Evolutionary conservation across 37 sponge, comb jelly and placozoan genomes (phyloP), one percentile per base, ranked within the genome.

Genomic region (Geodia barretti): DNA sequence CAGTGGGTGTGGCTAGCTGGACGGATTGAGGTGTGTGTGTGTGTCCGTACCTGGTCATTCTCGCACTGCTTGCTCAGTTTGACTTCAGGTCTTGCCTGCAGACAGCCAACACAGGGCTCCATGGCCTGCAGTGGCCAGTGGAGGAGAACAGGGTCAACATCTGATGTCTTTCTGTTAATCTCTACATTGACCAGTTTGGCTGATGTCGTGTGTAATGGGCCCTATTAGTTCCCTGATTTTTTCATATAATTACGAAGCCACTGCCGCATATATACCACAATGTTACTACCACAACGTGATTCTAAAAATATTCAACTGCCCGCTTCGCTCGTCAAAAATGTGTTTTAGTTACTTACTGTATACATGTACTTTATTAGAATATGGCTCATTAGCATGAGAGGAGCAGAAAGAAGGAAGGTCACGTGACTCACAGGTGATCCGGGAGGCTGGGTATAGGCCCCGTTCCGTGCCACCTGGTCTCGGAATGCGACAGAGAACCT

Each of bases 81-180:
- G 28, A 96, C 89, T 31, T 96, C 83, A 19, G 96, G 80, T 63
- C 64, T 41, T 21, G 28, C 64, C 38, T 86, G 87, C 60, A 93
- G 65, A 90, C 99, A 98, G 14, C 99, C 99, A 21, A 98, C 68
- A 82, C 99, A 98, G 34, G 73, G 75, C 76, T 98, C 96, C 62
- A 83, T 71, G n/a, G 64, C 41, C 90, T 87, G 31, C 19, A 73
- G 0, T 7, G 54, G 14, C 11, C 11, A 14, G 14, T 7, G 54
- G 54, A 47, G 54, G 54, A 47, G 54, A 14, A n/a, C n/a, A n/a
- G n/a, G n/a, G n/a, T n/a, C n/a, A n/a, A n/a, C n/a, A n/a, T n/a
- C n/a, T n/a, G n/a, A n/a, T n/a, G n/a, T n/a, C n/a, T n/a, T n/a
- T n/a, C n/a, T n/a, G n/a, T n/a, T n/a, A n/a, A n/a, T n/a, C n/a